Evolutionary conservation across 2,888 invertebrate genomes (phyloP), one percentile per base, ranked within the genome.

Genomic region (Scaptomyza tumidula): DNA sequence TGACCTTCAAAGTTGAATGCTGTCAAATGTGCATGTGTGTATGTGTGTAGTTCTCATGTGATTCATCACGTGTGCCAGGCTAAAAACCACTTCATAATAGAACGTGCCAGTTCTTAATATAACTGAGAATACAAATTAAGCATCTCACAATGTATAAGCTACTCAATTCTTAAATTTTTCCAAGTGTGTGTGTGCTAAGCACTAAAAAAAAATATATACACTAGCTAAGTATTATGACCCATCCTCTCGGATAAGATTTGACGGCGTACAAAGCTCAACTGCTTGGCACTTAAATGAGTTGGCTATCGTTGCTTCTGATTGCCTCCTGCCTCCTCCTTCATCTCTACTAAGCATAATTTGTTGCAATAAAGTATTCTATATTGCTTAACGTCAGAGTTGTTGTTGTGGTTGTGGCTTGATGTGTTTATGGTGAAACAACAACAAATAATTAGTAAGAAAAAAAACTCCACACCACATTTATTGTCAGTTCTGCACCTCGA

Each of bases 1-100:
- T 63, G 57, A 67, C 75, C 69, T 78, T 73, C 44, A 67, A 67
- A 31, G 50, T 35, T 77, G 72, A 16, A 49, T 57, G 16, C 49
- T 45, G 24, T 59, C 33, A 58, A 44, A 57, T 19, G 2, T 19
- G 19, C 2, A 45, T 35, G 10, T 56, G 11, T 41, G 16, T 43
- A 19, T 52, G 19, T 9, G 41, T 19, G 14, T 46, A 39, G 9
- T 16, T 16, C 5, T 16, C 16, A 41, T 41, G 41, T 41, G 41
- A 41, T 41, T 41, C 16, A 41, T 41, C 41, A 41, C 41, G 41
- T 41, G 41, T 10, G 41, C 0, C n/a, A 0, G 14, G 19, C 19
- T 19, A 2, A 19, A n/a, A 39, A 7, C 39, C 13, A 39, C 39
- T 41, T 10, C 9, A 39, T 39, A 39, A 14, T 2, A 9, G 39